Conservation (phyloP, 2,888 invertebrate species). For the Sesia apiformis region DNA sequence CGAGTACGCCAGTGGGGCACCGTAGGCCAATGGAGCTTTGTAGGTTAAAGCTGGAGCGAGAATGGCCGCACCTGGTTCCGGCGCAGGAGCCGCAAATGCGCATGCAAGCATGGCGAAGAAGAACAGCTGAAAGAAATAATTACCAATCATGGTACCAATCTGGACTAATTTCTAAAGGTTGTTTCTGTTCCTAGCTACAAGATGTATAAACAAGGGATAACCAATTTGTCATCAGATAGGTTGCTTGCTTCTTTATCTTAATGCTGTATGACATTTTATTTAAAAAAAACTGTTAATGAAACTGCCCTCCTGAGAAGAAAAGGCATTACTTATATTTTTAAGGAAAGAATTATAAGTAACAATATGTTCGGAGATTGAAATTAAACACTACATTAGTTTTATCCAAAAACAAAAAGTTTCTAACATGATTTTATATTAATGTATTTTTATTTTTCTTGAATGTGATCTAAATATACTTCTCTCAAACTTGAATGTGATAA, state of each 20-base stretch:
- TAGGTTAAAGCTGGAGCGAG: conserved; percentile 15
- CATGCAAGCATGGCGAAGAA: conserved; percentile 26
- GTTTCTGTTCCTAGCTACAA: neutral
- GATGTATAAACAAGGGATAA: neutral
- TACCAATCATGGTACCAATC: neutral
- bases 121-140: conserved; percentile 20
- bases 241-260: neutral
- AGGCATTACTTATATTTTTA: too few relatives aligned
- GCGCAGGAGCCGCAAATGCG: conserved; percentile 32
- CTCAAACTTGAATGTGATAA: too few relatives aligned
- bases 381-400: too few relatives aligned
- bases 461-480: too few relatives aligned
- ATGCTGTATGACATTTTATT: neutral
- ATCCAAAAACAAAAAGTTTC: too few relatives aligned
- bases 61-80: conserved; percentile 18
- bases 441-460: too few relatives aligned
- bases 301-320: too few relatives aligned
- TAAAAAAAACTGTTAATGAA: neutral
- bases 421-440: too few relatives aligned
- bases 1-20: conserved; percentile 2
- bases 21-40: conserved; percentile 14
- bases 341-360: too few relatives aligned
- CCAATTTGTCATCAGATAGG: neutral
- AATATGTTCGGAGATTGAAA: too few relatives aligned
- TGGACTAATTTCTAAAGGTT: neutral